Percentiles rank a stretch among this genome's conserved stretches.
Evolutionary conservation across 1,140 invertebrate genomes (phyloP).

Genomic region (Calephelis virginiensis): DNA sequence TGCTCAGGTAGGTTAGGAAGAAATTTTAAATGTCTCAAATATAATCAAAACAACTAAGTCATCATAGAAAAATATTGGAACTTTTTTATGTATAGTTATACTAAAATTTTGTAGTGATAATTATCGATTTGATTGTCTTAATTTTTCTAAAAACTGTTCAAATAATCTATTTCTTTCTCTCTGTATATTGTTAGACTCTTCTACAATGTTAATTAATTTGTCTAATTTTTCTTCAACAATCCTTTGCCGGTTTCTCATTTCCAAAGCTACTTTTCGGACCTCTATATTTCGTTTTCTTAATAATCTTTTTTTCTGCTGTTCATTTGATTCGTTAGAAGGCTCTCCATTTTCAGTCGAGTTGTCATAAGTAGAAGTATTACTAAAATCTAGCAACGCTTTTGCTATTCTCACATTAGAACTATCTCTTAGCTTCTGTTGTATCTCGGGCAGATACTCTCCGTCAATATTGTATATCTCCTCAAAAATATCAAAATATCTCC

Average conservation of each 20-base stretch:
- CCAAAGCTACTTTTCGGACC: slow-evolving; percentile 61
- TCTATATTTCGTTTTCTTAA: slow-evolving; percentile 57
- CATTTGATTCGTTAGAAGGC: slow-evolving; percentile 44
- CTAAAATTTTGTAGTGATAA: too few species aligned
- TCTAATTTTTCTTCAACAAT: slow-evolving; percentile 68
- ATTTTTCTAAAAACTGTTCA: slow-evolving; percentile 59
- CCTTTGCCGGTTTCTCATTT: slow-evolving; percentile 64
- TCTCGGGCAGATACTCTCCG: slow-evolving; percentile 63
- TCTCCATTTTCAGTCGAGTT: slow-evolving; percentile 47
- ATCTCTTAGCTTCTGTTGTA: slow-evolving; percentile 61
- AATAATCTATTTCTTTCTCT: slow-evolving; percentile 65
- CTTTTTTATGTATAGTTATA: too few species aligned
- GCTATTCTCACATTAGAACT: slow-evolving; percentile 48
- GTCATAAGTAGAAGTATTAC: slow-evolving; percentile 41
- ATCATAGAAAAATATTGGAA: too few species aligned
- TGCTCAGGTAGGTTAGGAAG: too few species aligned
- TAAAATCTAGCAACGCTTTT: slow-evolving; percentile 54
- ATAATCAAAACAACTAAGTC: too few species aligned
- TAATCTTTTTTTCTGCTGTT: slow-evolving; percentile 53
- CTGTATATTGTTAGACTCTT: slow-evolving; percentile 71
- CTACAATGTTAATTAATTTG: slow-evolving; percentile 67
- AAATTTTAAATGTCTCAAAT: too few species aligned
- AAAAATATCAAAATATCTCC: slow-evolving; percentile 68
- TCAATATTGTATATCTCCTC: slow-evolving; percentile 64
- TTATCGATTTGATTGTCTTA: slow-evolving; percentile 36